Evolutionary conservation across 1,140 invertebrate species (phyloP), one percentile per base, ranked within the genome.

Genomic region (Drosophila bocqueti): DNA sequence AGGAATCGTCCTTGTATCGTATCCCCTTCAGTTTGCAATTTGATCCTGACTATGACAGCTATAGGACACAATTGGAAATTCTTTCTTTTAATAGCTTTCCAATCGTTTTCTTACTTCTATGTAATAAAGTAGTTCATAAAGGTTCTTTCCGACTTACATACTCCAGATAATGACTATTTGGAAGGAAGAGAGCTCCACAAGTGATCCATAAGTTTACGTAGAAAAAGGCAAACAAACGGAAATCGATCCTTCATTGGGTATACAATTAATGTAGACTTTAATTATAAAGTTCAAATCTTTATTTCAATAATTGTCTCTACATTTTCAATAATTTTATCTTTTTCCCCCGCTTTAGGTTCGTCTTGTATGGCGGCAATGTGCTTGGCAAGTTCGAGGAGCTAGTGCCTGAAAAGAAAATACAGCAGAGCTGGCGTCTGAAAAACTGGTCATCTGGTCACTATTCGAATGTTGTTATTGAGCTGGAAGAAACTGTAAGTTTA

Each of bases 341-440:
- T n/a, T 36, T 13, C 15, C 29, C 31, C 45, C 21, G 16, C 71
- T 63, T 16, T 15, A 92, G 92, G 62, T 99, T 99, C 93, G 95
- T 96, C 49, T 93, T 99, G 2, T 99, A 99, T 93, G 96, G 96
- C 76, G 98, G 98, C 18, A 99, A 98, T 94, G 96, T 99, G 52
- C 94, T 95, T 26, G 99, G 99, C 4, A 95, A 96, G 84, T 99
- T 99, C 93, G 92, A 96, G 55, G 96, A 99, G 91, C 92, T 99
- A 52, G 96, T 96, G 4, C 96, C 97, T 7, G 95, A 96, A 54
- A 96, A 96, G 82, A 97, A 96, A 93, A 98, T 99, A 65, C 95
- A 96, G n/a, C 97, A 98, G 93, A 95, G 95, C 76, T 99, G 99
- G 99, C 94, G 99, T 86, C 96, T 98, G 78, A 99, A 98, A 94